Evolutionary conservation across 2,888 invertebrate genomes (phyloP).

Genomic region (Carpatolechia fugitivella): DNA sequence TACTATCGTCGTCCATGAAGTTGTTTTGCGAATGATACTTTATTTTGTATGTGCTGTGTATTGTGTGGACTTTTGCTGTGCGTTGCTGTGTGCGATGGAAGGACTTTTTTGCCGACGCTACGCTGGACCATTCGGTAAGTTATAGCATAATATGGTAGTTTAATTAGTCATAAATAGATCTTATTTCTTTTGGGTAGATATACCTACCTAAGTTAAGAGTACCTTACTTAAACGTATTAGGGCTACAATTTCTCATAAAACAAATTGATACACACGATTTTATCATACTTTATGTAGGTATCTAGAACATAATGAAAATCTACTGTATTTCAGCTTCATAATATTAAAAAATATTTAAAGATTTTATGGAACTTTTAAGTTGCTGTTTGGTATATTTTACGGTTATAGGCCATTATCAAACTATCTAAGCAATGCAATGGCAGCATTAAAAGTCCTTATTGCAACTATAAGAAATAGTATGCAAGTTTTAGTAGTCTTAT

Average conservation of each 20-base stretch:
- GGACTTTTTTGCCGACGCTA: slow-evolving; percentile 39
- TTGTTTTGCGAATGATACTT: slow-evolving; percentile 78
- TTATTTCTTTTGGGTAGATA: too few species aligned
- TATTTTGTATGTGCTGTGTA: slow-evolving; percentile 71
- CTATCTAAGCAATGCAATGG: background rate
- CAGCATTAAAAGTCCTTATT: background rate
- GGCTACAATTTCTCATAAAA: too few species aligned
- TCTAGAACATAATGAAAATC: too few species aligned
- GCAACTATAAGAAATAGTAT: slow-evolving; percentile 22
- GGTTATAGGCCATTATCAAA: background rate
- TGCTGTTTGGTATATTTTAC: too few species aligned
- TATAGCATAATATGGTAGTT: background rate
- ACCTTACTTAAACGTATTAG: too few species aligned
- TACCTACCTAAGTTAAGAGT: too few species aligned
- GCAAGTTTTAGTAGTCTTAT: slow-evolving; percentile 23
- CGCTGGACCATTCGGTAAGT: slow-evolving; percentile 48
- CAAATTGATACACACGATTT: too few species aligned
- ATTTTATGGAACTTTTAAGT: too few species aligned
- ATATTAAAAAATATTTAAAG: too few species aligned
- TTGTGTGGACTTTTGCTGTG: slow-evolving; percentile 71
- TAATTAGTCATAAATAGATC: too few species aligned
- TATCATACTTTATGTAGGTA: too few species aligned
- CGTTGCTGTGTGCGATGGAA: slow-evolving; percentile 53
- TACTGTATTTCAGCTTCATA: too few species aligned
- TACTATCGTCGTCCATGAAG: slow-evolving; percentile 75